phyloP scores from a whole-genome alignment of 2,113 vertebrate species.

The Poeciliopsis prolifica region DNA sequence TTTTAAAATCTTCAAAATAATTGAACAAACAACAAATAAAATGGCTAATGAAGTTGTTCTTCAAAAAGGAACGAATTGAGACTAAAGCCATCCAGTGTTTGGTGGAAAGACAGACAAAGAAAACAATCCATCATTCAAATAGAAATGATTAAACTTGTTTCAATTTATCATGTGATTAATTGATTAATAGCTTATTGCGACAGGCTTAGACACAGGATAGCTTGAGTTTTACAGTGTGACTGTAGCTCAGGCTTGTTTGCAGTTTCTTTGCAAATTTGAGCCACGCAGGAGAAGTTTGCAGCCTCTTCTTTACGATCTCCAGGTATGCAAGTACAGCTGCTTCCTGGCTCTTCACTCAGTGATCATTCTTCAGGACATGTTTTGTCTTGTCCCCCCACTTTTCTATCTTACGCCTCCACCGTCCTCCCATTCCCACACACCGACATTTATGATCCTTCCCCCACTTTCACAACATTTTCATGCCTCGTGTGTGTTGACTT shows the following conservation, averaged over 20 bases:
- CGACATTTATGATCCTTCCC: neutral
- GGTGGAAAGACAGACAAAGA: too few species aligned
- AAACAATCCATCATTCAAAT: too few species aligned
- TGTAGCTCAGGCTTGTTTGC: neutral
- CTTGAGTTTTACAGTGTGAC: neutral
- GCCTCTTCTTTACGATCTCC: slow-evolving; percentile 54
- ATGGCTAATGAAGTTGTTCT: too few species aligned
- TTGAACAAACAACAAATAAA: too few species aligned
- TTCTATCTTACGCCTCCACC: slow-evolving; percentile 3
- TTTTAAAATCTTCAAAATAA: too few species aligned
- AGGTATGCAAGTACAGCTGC: slow-evolving; percentile 67
- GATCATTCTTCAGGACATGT: slow-evolving; percentile 54
- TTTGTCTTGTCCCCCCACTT: slow-evolving; percentile 51
- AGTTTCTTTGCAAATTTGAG: neutral
- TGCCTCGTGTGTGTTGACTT: neutral
- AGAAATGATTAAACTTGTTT: too few species aligned
- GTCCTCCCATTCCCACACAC: neutral
- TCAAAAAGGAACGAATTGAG: too few species aligned
- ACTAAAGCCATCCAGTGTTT: too few species aligned
- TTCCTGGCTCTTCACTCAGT: slow-evolving; percentile 35
- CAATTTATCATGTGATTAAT: too few species aligned
- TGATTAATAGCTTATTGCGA: too few species aligned
- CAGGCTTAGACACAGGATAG: too few species aligned
- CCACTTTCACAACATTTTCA: neutral
- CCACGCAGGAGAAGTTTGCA: neutral